Evolutionary conservation across 2,113 vertebrate genomes (phyloP).

Genomic region (Zootoca vivipara): DNA sequence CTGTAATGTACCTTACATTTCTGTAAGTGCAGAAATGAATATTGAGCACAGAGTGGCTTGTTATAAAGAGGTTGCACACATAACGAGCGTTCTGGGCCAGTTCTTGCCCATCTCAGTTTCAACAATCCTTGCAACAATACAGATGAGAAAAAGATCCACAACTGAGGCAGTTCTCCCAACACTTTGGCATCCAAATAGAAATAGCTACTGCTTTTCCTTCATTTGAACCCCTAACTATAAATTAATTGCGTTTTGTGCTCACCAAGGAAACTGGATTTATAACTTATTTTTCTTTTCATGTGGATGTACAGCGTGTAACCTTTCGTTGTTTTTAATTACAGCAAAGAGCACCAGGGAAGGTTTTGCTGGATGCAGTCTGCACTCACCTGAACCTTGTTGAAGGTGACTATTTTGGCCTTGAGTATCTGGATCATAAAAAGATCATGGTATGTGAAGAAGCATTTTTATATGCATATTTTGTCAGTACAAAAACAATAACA

Average conservation of each 20-base stretch:
- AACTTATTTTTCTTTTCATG: neutral
- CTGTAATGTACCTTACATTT: too few relatives aligned
- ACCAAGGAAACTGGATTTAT: neutral
- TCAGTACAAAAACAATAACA: neutral
- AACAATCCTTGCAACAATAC: slow-evolving; percentile 11
- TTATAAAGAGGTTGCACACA: neutral
- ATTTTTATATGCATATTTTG: neutral
- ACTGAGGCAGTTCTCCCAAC: neutral
- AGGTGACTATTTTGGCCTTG: slow-evolving; percentile 96
- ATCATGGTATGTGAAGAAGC: slow-evolving; percentile 83
- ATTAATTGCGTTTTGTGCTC: neutral
- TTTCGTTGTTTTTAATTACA: slow-evolving; percentile 71
- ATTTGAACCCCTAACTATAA: neutral
- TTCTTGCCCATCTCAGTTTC: neutral
- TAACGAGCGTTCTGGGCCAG: neutral
- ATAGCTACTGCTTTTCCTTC: neutral
- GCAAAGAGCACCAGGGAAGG: slow-evolving; percentile 93
- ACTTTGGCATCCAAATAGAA: neutral
- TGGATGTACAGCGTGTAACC: slow-evolving; percentile 28
- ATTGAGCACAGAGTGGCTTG: neutral
- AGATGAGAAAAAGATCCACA: slow-evolving; percentile 9
- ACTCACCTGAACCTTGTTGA: slow-evolving; percentile 96
- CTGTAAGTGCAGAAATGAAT: neutral
- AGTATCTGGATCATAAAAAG: slow-evolving; percentile 94
- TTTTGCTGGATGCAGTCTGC: slow-evolving; percentile 92